Evolutionary conservation across 2,797 vertebrate species (phyloP).

Genomic region (Thunnus albacares): DNA sequence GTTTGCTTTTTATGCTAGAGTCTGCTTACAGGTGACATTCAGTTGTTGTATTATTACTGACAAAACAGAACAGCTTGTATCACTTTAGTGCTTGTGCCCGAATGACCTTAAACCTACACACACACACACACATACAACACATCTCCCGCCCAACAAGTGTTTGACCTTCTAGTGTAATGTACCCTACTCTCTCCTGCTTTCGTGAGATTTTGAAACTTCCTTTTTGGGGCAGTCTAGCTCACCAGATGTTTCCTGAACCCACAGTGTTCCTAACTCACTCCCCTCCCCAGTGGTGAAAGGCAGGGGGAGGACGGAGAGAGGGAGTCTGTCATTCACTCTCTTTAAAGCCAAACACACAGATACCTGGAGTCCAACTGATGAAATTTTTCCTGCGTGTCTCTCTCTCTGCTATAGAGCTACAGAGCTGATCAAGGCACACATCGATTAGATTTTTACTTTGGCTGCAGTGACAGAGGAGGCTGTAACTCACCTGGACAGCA

Average conservation of each 20-base stretch:
- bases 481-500: constrained; percentile 23
- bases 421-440: constrained; percentile 24
- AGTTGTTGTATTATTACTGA: constrained; percentile 20
- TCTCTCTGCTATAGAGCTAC: constrained; percentile 2
- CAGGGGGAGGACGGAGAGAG: constrained; percentile 52
- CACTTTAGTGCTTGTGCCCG: neutral
- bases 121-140: constrained; percentile 6
- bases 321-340: constrained; percentile 61
- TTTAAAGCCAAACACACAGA: constrained; percentile 42
- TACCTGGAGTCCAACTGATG: constrained; percentile 55
- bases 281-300: constrained; percentile 65
- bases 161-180: constrained; percentile 65
- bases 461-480: constrained; percentile 38
- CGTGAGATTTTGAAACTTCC: constrained; percentile 93
- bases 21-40: neutral
- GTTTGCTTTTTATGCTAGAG: neutral
- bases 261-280: constrained; percentile 76
- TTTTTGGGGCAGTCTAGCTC: constrained; percentile 88
- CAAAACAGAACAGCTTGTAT: constrained; percentile 15
- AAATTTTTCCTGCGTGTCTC: constrained; percentile 14
- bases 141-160: constrained; percentile 59
- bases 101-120: constrained; percentile 36
- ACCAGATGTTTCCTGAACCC: constrained; percentile 96
- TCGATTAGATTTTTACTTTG: constrained; percentile 34
- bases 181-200: constrained; percentile 83